Base-by-base conservation (phyloP, 2,113 vertebrate genomes). In the Eptesicus fuscus region DNA sequence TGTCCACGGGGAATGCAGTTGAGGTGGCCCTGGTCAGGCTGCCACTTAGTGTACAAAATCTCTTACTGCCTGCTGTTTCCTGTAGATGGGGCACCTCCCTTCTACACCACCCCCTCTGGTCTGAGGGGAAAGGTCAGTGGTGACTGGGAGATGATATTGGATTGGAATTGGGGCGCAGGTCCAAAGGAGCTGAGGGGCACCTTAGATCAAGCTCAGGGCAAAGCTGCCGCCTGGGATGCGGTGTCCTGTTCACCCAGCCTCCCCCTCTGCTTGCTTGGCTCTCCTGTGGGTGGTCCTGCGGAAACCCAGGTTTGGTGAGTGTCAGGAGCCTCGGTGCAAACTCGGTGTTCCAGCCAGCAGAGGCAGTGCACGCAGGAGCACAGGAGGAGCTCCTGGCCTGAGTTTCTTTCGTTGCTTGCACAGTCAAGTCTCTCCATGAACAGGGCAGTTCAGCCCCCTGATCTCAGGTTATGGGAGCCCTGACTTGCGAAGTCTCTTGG, bases 1-100 rank as follows among this genome's bases (percentile, higher is more conserved):
- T 87, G 94, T 95, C 94, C 83, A 89, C 96, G 91, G 86, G 87
- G 94, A 93, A 91, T 93, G 90, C 86, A 77, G 71, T 88, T 88
- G 90, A 83, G 96, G 88, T 92, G 51, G 17, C 65, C 71, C 79
- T 13, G 0, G 76, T 88, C 86, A 88, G 32, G 69, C 71, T 67
- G 3, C 47, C 42, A 74, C 51, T 74, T 20, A 47, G 47, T 82
- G 71, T 42, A 32, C 71, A 37, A 51, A 65, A 83, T 83, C 73
- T 47, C 82, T 80, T 23, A 8, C 12, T 65, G 88, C 86, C 35
- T 79, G n/a, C 16, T 92, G 79, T 79, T 28, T 35, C 61, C 47
- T 37, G 6, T 23, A 32, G 42, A 51, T 67, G 56, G 70, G n/a
- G 20, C 25, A 5, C 12, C 9, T 22, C 10, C 4, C 0, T 3